Conservation (phyloP, 2,797 vertebrate species). For the Ctenopoma kingsleyae region DNA sequence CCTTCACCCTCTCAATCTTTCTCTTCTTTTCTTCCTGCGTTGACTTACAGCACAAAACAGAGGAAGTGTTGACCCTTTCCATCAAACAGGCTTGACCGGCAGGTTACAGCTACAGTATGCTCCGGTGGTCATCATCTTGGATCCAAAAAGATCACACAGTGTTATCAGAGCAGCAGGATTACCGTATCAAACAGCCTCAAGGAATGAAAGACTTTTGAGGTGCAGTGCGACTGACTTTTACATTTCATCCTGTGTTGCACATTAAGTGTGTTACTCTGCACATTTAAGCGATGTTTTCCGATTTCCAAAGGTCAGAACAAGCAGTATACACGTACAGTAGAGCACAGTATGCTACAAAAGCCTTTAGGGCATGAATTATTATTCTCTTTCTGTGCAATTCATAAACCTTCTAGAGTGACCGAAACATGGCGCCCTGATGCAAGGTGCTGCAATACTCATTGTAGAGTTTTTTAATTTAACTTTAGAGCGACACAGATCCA, state of each 20-base stretch:
- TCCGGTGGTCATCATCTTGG: neutral
- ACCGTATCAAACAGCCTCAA: neutral
- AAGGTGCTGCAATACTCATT: neutral
- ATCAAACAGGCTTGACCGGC: neutral
- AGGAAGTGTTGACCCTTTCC: too few relatives aligned
- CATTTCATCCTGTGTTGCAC: neutral
- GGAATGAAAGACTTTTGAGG: neutral
- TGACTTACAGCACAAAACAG: neutral
- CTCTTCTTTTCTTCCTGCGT: neutral
- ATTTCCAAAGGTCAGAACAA: neutral
- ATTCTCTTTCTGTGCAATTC: slow-evolving; percentile 1
- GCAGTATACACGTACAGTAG: neutral
- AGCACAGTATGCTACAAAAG: slow-evolving; percentile 9
- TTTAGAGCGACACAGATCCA: neutral
- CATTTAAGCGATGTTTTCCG: slow-evolving; percentile 1
- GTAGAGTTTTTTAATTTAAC: slow-evolving; percentile 10
- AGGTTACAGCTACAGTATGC: neutral
- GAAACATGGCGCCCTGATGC: neutral
- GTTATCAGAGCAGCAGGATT: neutral
- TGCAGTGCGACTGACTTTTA: neutral
- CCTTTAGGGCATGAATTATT: slow-evolving; percentile 28
- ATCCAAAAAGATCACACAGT: neutral
- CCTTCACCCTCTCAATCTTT: neutral
- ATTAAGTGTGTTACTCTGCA: neutral
- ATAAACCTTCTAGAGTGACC: slow-evolving; percentile 1